Evolutionary conservation across 2,113 vertebrate species (phyloP).

Genomic region (Poeciliopsis prolifica): DNA sequence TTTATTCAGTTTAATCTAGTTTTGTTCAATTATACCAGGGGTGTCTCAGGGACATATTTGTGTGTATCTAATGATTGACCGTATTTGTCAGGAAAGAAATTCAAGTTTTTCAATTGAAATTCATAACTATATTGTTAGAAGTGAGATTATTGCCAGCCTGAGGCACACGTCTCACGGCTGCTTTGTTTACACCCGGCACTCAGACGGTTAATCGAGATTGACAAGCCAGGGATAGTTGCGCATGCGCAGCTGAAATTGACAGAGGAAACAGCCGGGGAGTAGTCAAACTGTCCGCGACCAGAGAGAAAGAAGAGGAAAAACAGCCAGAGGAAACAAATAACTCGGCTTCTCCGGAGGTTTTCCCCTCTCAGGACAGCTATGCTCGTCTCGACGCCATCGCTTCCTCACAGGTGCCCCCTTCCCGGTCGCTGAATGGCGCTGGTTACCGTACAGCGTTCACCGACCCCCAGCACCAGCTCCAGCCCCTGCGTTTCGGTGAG

Average conservation of each 20-base stretch:
- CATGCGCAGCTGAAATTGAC: slow-evolving; percentile 64
- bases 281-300: slow-evolving; percentile 57
- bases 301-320: slow-evolving; percentile 19
- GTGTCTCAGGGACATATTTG: neutral
- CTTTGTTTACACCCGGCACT: slow-evolving; percentile 59
- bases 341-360: slow-evolving; percentile 48
- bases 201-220: slow-evolving; percentile 70
- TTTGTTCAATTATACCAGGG: too few species aligned
- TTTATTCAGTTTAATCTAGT: too few species aligned
- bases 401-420: slow-evolving; percentile 80
- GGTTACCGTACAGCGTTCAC: slow-evolving; percentile 93
- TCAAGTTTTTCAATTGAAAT: neutral
- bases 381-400: slow-evolving; percentile 69
- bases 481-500: slow-evolving; percentile 95
- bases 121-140: too few species aligned
- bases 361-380: slow-evolving; percentile 59
- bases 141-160: neutral
- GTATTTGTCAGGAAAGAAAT: neutral
- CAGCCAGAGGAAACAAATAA: slow-evolving; percentile 4
- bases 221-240: slow-evolving; percentile 67
- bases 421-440: slow-evolving; percentile 91
- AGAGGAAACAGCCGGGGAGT: slow-evolving; percentile 79
- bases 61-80: neutral
- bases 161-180: neutral
- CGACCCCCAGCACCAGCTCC: slow-evolving; percentile 94